These are phyloP conservation scores for Tromatobia lineatoria DNA, from an alignment of 2,888 invertebrate species.

Conservation along the genomic window DNA sequence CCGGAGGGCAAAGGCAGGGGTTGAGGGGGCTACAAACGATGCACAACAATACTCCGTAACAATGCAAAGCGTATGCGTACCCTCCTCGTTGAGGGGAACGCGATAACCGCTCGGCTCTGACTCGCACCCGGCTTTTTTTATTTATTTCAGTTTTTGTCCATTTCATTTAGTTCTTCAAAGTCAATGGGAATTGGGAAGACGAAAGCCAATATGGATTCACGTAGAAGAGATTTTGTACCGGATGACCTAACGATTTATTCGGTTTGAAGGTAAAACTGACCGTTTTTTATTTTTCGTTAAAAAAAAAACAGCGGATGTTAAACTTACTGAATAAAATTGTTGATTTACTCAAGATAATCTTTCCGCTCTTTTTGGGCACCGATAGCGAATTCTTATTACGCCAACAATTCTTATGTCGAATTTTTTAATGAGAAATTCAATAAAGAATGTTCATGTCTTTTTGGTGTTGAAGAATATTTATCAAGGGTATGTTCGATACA, in stretches of 20 bases:
- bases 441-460: not conserved
- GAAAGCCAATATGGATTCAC: not conserved
- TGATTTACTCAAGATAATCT: not conserved
- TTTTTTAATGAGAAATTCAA: not conserved
- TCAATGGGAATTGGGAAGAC: not conserved
- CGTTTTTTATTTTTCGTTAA: not conserved
- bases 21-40: constrained; percentile 48
- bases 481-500: too few species aligned
- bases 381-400: not conserved
- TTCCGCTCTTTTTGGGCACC: not conserved
- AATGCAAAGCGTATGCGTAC: constrained; percentile 67
- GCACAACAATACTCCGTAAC: constrained; percentile 71
- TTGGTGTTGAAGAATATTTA: too few species aligned
- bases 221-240: not conserved
- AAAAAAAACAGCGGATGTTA: not conserved
- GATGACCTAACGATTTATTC: not conserved
- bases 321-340: not conserved
- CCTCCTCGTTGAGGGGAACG: constrained; percentile 39
- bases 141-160: constrained; percentile 17
- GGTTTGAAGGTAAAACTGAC: not conserved
- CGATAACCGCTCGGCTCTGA: constrained; percentile 38
- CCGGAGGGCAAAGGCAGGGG: not conserved
- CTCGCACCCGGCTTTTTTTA: constrained; percentile 35
- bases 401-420: not conserved
- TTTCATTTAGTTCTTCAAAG: not conserved